phyloP scores from a whole-genome alignment of 2,113 vertebrate species.

The Strigops habroptila region DNA sequence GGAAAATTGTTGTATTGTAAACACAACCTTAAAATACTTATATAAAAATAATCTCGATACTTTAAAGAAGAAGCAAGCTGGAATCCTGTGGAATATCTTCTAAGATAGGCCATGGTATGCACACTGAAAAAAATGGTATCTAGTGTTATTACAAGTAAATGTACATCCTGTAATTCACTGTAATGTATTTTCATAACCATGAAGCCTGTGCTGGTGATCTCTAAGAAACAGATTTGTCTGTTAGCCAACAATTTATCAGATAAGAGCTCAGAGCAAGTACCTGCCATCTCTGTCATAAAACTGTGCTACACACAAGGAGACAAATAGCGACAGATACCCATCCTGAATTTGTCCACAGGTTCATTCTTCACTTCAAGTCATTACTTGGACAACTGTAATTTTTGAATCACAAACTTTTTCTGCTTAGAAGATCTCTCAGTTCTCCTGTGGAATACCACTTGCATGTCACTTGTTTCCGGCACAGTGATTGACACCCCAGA shows the following conservation, averaged over 20 bases:
- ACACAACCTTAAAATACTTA: not conserved
- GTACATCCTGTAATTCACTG: not conserved
- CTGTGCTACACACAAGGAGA: not conserved
- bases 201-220: not conserved
- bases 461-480: not conserved
- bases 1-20: not conserved
- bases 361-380: not conserved
- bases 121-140: not conserved
- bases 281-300: slow-evolving; percentile 19
- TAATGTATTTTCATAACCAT: slow-evolving; percentile 12
- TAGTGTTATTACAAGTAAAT: not conserved
- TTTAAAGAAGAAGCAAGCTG: not conserved
- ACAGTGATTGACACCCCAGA: not conserved
- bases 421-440: not conserved
- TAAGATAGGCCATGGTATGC: not conserved
- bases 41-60: not conserved
- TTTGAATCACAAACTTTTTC: not conserved
- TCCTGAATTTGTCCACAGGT: not conserved
- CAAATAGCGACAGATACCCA: not conserved
- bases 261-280: slow-evolving; percentile 21
- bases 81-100: not conserved
- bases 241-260: slow-evolving; percentile 39
- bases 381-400: not conserved
- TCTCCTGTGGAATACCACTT: not conserved
- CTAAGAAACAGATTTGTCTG: slow-evolving; percentile 5